Percentiles rank a stretch among this genome's conserved stretches.
Conservation (phyloP, 2,888 invertebrate species). For the Rotaria socialis region DNA sequence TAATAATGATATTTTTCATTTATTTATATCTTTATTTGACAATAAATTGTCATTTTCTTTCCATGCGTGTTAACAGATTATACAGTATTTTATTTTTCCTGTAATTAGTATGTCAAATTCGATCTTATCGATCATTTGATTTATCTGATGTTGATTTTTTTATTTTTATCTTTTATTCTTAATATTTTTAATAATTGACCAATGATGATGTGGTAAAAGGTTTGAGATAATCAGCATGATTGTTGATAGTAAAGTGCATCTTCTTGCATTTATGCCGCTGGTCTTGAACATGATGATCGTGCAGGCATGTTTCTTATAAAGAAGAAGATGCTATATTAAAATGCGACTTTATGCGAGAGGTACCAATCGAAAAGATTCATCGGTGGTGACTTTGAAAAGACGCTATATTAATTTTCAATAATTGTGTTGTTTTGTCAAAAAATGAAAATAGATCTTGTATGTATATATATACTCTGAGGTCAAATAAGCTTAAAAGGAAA, state of each 20-base stretch:
- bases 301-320: background rate
- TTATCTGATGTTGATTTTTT: too few relatives aligned
- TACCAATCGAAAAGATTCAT: background rate
- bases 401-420: background rate
- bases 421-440: background rate
- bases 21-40: too few relatives aligned
- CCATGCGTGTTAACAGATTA: too few relatives aligned
- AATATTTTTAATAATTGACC: background rate
- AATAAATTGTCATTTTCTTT: too few relatives aligned
- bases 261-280: background rate
- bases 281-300: background rate
- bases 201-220: constrained; percentile 19
- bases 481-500: background rate
- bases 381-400: constrained; percentile 18
- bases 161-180: background rate
- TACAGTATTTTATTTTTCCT: too few relatives aligned
- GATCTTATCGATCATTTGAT: too few relatives aligned
- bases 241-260: background rate
- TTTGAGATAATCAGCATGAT: background rate
- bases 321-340: background rate
- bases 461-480: background rate
- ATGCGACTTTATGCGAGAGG: constrained; percentile 7
- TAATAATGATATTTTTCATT: too few relatives aligned
- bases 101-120: too few relatives aligned
- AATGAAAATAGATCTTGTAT: background rate